Base-by-base conservation (phyloP, 2,888 invertebrate genomes). In the Drosophila mayaguana region DNA sequence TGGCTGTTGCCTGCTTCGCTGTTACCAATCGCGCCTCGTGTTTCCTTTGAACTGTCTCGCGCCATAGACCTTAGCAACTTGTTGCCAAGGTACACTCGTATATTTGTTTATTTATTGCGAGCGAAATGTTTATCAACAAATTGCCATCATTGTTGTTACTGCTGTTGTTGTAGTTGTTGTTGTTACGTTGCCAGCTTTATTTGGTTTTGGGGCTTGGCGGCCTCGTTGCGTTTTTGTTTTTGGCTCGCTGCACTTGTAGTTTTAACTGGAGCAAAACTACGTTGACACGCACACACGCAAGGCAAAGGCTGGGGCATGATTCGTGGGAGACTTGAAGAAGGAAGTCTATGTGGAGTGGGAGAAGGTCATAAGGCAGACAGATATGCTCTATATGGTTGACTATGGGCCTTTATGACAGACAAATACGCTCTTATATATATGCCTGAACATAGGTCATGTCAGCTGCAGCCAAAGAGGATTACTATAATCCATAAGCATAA, bases 111-210 rank as follows among this genome's bases (percentile, higher is more conserved):
- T 91, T 91, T 91, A 91, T 91, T 91, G 86, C 91, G 83, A 85
- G 83, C 89, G 89, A 89, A 91, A 91, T 90, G 89, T 89, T 91
- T 91, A 91, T 91, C 91, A 91, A 91, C 91, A 91, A 91, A 89
- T 91, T 91, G 91, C 86, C 91, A 91, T 91, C 91, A 90, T 83
- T 83, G 80, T 88, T 87, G 82, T 71, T 78, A n/a, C 82, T 80
- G 75, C 80, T 87, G 80, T 71, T 80, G 62, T 81, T 77, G 78
- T 78, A 84, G 36, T 85, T 78, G 62, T 68, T 79, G 73, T 81
- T 83, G 77, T 87, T 86, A 79, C n/a, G 53, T 69, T 70, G 59
- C 53, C 63, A 57, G 75, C 75, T 72, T 73, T 76, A 71, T 75
- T 69, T 61, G 56, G 72, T 43, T 67, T 50, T 67, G 28, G 40